Conservation (phyloP, 2,113 vertebrate genomes). For the Edolisoma coerulescens region DNA sequence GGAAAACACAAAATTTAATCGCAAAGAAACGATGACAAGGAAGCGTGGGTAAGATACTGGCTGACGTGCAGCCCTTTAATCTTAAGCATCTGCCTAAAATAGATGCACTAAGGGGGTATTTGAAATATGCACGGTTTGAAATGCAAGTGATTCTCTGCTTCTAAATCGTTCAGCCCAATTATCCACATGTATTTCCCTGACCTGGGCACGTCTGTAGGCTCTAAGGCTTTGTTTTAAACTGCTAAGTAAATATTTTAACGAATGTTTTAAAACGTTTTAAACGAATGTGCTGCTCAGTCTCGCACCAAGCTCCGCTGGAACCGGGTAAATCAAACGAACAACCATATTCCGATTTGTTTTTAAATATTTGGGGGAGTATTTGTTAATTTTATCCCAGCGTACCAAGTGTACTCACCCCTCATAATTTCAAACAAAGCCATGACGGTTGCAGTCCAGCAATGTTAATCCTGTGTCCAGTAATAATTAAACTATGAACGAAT, state of each 20-base stretch:
- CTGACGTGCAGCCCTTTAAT: not conserved
- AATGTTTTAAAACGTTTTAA: not conserved
- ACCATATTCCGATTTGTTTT: not conserved
- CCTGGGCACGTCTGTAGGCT: not conserved
- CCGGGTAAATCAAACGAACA: not conserved
- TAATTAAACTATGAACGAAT: not conserved
- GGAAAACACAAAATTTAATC: slow-evolving; percentile 45
- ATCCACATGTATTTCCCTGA: not conserved
- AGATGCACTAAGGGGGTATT: not conserved
- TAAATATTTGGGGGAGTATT: not conserved
- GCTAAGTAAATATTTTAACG: slow-evolving; percentile 32
- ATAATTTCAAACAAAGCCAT: not conserved
- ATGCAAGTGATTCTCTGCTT: not conserved
- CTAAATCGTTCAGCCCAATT: not conserved
- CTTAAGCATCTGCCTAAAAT: slow-evolving; percentile 16
- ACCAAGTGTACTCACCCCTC: not conserved
- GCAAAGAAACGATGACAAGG: slow-evolving; percentile 32
- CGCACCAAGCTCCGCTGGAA: not conserved
- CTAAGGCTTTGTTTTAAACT: not conserved
- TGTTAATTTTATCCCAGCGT: not conserved
- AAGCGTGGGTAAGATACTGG: slow-evolving; percentile 30
- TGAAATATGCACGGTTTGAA: not conserved
- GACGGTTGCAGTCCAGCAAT: not conserved
- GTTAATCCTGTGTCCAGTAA: not conserved
- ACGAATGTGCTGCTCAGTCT: not conserved